Base-by-base conservation (phyloP, 2,797 vertebrate genomes). In the Tenualosa thibaudeaui region DNA sequence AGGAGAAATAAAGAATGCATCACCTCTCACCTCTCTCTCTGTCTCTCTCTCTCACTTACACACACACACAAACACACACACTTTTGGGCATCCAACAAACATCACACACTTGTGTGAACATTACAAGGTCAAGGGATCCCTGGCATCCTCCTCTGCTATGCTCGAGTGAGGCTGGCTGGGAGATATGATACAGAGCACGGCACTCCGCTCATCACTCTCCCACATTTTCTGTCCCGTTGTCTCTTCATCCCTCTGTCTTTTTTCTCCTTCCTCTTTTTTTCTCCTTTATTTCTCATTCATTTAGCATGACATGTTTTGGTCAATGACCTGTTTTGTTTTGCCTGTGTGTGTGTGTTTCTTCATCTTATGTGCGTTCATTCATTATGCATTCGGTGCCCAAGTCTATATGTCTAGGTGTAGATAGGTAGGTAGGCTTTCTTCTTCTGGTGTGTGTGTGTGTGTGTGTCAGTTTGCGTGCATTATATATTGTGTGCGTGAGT, bases 151-250 rank as follows among this genome's bases (percentile, higher is more conserved):
- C 7, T 31, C n/a, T 68, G 65, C 31, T 68, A 68, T 68, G 65
- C 65, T 68, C 12, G 31, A 82, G 53, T 56, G 81, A 82, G 81
- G 54, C 65, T 22, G 19, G 82, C 8, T 9, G 68, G 43, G 49
- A 89, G 81, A 85, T 51, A 75, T 85, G 86, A 81, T 81, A 81
- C 86, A 85, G 84, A 78, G 19, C 17, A 17, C 78, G 46, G 43
- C n/a, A 10, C 13, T 50, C 56, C 22, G 31, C 37, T 40, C 31
- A 58, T 82, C 81, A 56, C 81, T 56, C 62, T 37, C 26, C 8
- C 62, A 68, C 24, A 26, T 13, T 37, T 68, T 68, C n/a, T 31
- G 2, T 68, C 26, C 24, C 26, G 2, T 15, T 15, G 8, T 19
- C 54, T 56, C 54, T 56, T 56, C 1, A 56, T 56, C 17, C 17